Evolutionary conservation across 1,140 invertebrate species (phyloP).

Genomic region (Cataglyphis hispanica): DNA sequence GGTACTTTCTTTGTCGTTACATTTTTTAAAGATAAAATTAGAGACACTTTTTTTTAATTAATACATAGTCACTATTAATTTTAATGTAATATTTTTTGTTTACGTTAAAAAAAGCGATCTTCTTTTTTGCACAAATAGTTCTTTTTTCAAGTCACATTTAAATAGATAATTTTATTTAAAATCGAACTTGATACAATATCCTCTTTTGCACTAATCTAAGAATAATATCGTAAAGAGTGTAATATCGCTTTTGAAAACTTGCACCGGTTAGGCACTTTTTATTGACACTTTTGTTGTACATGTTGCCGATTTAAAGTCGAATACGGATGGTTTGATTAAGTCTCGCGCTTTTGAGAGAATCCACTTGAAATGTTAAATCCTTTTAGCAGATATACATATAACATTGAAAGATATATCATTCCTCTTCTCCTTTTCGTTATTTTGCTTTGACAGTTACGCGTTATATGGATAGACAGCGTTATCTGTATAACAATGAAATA

Average conservation of each 20-base stretch:
- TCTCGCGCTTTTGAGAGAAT: neutral
- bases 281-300: slow-evolving; percentile 27
- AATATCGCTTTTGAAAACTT: slow-evolving; percentile 12
- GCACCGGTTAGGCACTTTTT: neutral
- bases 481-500: slow-evolving; percentile 83
- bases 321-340: slow-evolving; percentile 12
- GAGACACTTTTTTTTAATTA: neutral
- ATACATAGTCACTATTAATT: neutral
- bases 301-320: slow-evolving; percentile 5
- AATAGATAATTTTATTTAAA: neutral
- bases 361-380: slow-evolving; percentile 20
- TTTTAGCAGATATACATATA: slow-evolving; percentile 11
- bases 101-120: neutral
- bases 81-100: neutral
- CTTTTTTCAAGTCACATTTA: neutral
- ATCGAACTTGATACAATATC: neutral
- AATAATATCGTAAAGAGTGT: neutral
- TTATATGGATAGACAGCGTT: slow-evolving; percentile 79
- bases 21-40: no score
- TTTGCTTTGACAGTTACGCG: slow-evolving; percentile 69
- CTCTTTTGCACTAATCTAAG: slow-evolving; percentile 9
- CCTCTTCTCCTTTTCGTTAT: slow-evolving; percentile 52
- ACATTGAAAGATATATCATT: slow-evolving; percentile 42
- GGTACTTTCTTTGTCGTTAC: no score
- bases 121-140: neutral